Conservation (phyloP, 2,113 vertebrate genomes). For the Phaethornis superciliosus region DNA sequence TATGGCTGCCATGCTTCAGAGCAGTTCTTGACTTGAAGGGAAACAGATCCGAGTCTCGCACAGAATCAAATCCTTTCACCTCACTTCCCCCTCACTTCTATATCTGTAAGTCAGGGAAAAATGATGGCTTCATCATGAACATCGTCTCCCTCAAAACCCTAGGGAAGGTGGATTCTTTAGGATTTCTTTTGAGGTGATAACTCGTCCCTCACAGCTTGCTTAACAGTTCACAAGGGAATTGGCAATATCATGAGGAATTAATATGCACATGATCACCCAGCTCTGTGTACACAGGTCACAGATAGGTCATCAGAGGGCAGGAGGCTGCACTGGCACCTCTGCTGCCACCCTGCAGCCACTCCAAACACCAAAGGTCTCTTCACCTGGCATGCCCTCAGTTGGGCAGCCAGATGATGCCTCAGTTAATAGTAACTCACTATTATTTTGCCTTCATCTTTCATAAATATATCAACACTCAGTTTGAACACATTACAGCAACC, state of each 20-base stretch:
- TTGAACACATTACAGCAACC: not conserved
- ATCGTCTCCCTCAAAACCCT: not conserved
- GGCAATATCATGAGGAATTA: fast-evolving
- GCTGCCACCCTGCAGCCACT: not conserved
- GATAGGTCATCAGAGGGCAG: not conserved
- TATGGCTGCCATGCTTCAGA: not conserved
- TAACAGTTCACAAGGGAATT: not conserved
- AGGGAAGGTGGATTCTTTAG: not conserved
- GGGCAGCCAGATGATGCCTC: not conserved
- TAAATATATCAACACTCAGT: not conserved
- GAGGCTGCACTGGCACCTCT: not conserved
- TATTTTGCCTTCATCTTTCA: not conserved
- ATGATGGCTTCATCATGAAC: fast-evolving
- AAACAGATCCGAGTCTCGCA: not conserved
- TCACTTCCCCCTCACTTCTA: not conserved
- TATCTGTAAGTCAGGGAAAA: not conserved
- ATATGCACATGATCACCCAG: not conserved
- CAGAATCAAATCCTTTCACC: not conserved
- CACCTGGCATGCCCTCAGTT: not conserved
- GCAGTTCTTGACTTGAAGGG: not conserved
- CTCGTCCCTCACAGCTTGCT: not conserved
- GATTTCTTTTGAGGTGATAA: not conserved
- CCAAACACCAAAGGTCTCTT: not conserved
- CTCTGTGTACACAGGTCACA: not conserved
- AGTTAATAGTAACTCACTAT: not conserved